phyloP scores from a whole-genome alignment of 2,113 vertebrate species.

The Sylvilagus bachmani region DNA sequence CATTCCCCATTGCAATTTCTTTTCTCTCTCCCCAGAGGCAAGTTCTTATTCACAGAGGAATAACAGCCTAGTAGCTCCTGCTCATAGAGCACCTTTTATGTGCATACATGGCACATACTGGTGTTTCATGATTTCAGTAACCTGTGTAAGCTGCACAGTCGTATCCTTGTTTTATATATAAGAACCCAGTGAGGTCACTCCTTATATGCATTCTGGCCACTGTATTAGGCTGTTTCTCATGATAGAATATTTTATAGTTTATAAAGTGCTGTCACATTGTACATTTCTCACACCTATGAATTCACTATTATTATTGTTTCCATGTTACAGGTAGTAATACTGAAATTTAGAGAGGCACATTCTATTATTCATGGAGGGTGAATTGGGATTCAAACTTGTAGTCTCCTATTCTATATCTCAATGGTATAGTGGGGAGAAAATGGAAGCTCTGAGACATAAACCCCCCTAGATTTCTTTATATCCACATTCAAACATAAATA shows the following conservation, averaged over 20 bases:
- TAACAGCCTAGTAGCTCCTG: not conserved
- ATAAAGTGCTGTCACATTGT: not conserved
- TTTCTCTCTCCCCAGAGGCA: not conserved
- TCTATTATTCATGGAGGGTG: not conserved
- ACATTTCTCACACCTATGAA: not conserved
- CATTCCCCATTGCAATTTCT: not conserved
- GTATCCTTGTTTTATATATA: not conserved
- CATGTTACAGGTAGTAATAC: not conserved
- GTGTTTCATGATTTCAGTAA: not conserved
- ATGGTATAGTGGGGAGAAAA: not conserved
- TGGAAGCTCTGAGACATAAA: not conserved
- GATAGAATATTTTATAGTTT: not conserved
- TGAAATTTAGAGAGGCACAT: not conserved
- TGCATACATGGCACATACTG: rapidly evolving
- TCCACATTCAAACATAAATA: not conserved
- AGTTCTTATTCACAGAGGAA: not conserved
- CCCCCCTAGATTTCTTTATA: not conserved
- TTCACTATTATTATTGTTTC: not conserved
- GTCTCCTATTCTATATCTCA: not conserved
- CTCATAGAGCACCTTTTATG: not conserved
- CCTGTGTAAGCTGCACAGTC: not conserved
- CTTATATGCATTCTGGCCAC: not conserved
- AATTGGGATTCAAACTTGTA: not conserved
- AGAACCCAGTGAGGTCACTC: not conserved
- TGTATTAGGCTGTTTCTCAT: not conserved